These are phyloP conservation scores for Periplaneta americana DNA, from an alignment of 1,140 invertebrate species.

Conservation along the genomic window DNA sequence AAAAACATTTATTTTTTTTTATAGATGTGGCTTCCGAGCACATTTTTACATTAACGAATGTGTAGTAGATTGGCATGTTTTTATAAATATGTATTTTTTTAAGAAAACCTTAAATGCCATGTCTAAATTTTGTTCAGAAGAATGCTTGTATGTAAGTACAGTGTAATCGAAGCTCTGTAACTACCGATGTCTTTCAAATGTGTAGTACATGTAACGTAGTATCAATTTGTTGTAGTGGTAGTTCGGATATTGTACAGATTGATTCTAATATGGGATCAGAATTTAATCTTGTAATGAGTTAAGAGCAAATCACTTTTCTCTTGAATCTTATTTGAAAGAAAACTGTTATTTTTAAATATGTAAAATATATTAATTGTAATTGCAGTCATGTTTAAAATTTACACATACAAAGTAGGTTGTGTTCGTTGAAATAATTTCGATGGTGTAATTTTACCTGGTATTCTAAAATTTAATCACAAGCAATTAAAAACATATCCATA, in stretches of 20 bases:
- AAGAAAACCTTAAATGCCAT: too few species aligned
- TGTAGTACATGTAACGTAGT: background rate
- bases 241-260: background rate
- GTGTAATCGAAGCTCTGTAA: background rate
- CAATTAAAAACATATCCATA: too few species aligned
- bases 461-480: too few species aligned
- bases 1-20: too few species aligned
- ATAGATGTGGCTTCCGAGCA: too few species aligned
- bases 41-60: too few species aligned
- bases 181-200: background rate
- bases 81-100: too few species aligned
- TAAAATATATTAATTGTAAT: background rate
- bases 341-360: background rate
- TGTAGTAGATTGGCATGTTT: too few species aligned
- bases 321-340: background rate
- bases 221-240: background rate
- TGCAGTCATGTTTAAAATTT: background rate
- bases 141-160: background rate
- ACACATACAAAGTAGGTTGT: too few species aligned
- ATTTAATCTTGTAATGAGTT: background rate
- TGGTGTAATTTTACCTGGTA: too few species aligned
- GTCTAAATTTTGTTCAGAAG: background rate
- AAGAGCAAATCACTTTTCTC: background rate
- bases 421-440: too few species aligned
- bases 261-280: background rate